Base-by-base conservation (phyloP, 2,888 invertebrate species). In the Lepidonotus clava region DNA sequence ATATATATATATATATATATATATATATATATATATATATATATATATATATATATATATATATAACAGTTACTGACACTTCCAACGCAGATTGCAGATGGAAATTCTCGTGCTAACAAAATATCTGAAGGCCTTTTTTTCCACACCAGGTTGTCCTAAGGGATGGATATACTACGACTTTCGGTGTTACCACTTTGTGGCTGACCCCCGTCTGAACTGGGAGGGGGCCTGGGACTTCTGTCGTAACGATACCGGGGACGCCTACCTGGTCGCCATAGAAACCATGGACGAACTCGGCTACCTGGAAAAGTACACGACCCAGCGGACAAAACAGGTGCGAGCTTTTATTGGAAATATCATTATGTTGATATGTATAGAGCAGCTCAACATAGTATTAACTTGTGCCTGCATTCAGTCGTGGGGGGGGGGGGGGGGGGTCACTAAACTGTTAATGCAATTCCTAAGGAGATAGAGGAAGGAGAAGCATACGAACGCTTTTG, bases 141-240 rank as follows among this genome's bases (percentile, higher is more conserved):
- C 56, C 11, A 14, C 11, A 14, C 24, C 71, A 80, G 80, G 80
- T 32, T 80, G 80, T 21, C 80, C 80, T 21, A 51, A 41, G 11
- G 24, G 28, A 5, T 80, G 80, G 80, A 80, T 80, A 1, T 80
- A 80, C 80, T 80, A 80, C 80, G 34, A 80, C 46, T 80, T 80
- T 28, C 41, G 80, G 11, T 80, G 80, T 34, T 80, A 80, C 80
- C 51, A 46, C 21, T 80, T 80, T 46, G 51, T 46, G 6, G n/a
- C 80, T 6, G 46, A 80, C 28, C 80, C 80, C 2, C 41, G 46
- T 21, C 80, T 80, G n/a, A 34, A 80, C 51, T 80, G 80, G 80
- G 28, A 18, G 28, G 28, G 11, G 24, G 41, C 46, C 18, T 28
- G 46, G 14, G 80, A n/a, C 2, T 80, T 46, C 28, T 80, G 80